Base-by-base conservation (phyloP, 1,140 invertebrate genomes). In the Cyclina sinensis region DNA sequence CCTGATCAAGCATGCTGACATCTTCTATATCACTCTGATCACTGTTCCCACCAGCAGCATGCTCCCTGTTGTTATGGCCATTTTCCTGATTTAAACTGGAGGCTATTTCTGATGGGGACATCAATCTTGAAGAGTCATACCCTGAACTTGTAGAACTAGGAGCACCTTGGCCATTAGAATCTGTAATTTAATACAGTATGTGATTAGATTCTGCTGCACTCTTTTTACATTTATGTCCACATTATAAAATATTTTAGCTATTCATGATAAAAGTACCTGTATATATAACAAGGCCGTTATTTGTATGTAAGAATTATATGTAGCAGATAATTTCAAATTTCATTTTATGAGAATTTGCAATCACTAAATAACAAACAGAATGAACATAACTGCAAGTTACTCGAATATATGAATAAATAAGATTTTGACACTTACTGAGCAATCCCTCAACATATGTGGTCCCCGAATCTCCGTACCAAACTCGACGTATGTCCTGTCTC, bases 401-500 rank as follows among this genome's bases (percentile, higher is more conserved):
- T n/a, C n/a, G n/a, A n/a, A n/a, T n/a, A n/a, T n/a, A n/a, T n/a
- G n/a, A n/a, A n/a, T n/a, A n/a, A n/a, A n/a, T n/a, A n/a, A n/a
- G n/a, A n/a, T n/a, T n/a, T 57, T 27, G 30, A n/a, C 16, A 86
- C 81, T 88, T 90, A 91, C 89, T 88, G 43, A 91, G 74, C 57
- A 90, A 78, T 88, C 94, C 93, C 59, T 94, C 94, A 21, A 93
- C 91, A 76, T 92, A 94, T 59, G 92, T 91, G 21, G 92, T 92
- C 24, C 92, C 85, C 11, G 90, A 91, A 62, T 94, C 94, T 9
- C 92, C 91, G 62, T 95, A 95, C 94, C 94, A 95, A 9, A 95
- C 92, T 24, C 94, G 62, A n/a, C 94, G 91, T 21, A 95, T 94
- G 74, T 95, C 95, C 70, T 95, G 94, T 35, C 99, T 96, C n/a